Evolutionary conservation across 2,888 invertebrate species (phyloP).

Genomic region (Lepidochitona cinerea): DNA sequence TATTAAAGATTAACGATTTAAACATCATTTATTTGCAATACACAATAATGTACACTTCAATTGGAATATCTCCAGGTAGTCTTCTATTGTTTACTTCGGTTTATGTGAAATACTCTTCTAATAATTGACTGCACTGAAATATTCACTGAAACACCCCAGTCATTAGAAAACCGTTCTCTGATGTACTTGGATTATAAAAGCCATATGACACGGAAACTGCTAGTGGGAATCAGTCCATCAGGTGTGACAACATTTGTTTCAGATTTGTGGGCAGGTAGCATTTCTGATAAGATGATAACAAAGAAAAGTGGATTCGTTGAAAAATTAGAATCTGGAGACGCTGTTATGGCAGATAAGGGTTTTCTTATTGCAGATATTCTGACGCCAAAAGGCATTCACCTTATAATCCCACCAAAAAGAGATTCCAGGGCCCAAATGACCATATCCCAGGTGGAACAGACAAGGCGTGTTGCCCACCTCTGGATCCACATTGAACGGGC

Average conservation of each 20-base stretch:
- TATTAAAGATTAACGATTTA: no score
- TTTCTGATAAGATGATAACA: conserved; percentile 23
- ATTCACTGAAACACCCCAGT: conserved; percentile 21
- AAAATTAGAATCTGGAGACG: conserved; percentile 25
- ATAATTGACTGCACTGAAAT: conserved; percentile 35
- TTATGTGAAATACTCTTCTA: no score
- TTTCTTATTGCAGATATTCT: conserved; percentile 24
- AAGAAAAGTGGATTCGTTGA: conserved; percentile 13
- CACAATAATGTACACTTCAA: no score
- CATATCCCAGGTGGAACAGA: background rate
- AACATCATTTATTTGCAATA: no score
- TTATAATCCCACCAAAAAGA: conserved; percentile 21
- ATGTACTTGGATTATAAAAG: conserved; percentile 31
- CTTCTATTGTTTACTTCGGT: no score
- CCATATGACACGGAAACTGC: conserved; percentile 21
- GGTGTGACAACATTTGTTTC: conserved; percentile 26
- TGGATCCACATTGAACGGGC: background rate
- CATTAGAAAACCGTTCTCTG: conserved; percentile 22
- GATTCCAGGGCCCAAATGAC: background rate
- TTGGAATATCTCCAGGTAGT: no score
- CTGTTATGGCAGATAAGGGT: conserved; percentile 31
- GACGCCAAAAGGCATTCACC: background rate
- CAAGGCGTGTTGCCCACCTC: background rate
- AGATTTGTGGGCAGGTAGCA: conserved; percentile 21
- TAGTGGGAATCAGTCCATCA: conserved; percentile 23